phyloP scores from a whole-genome alignment of 2,888 invertebrate species.

The Lathronympha strigana region DNA sequence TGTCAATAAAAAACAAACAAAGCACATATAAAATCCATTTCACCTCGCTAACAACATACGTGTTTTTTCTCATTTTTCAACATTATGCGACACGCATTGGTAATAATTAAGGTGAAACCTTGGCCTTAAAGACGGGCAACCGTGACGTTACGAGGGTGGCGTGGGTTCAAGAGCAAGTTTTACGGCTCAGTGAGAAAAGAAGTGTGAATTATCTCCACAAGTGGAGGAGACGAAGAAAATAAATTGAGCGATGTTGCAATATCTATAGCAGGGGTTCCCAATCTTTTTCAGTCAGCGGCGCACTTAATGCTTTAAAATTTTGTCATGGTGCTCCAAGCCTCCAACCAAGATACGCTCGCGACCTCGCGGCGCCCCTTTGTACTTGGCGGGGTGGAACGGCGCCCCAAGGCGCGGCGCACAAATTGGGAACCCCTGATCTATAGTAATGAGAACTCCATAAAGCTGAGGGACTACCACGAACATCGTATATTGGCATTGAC shows the following conservation, averaged over 20 bases:
- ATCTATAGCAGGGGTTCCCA: too few relatives aligned
- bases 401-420: too few relatives aligned
- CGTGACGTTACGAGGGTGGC: slow-evolving; percentile 44
- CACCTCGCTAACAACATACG: not conserved
- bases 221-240: slow-evolving; percentile 19
- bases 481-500: too few relatives aligned
- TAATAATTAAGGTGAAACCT: slow-evolving; percentile 56
- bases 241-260: slow-evolving; percentile 18
- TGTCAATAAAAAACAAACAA: not conserved
- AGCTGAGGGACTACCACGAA: too few relatives aligned
- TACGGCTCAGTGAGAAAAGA: slow-evolving; percentile 21
- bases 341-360: too few relatives aligned
- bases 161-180: slow-evolving; percentile 23
- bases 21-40: not conserved
- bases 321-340: too few relatives aligned
- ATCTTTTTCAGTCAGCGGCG: too few relatives aligned
- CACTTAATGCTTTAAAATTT: too few relatives aligned
- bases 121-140: slow-evolving; percentile 49
- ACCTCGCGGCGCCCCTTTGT: too few relatives aligned
- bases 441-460: too few relatives aligned
- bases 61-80: slow-evolving; percentile 11
- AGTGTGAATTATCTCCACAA: slow-evolving; percentile 23
- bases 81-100: slow-evolving; percentile 48
- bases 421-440: too few relatives aligned
- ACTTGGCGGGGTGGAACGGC: too few relatives aligned